A percentile compares a stretch with the other conserved stretches of the same genome.
phyloP scores from a whole-genome alignment of 2,888 invertebrate species.

The Pharmacophagus antenor region DNA sequence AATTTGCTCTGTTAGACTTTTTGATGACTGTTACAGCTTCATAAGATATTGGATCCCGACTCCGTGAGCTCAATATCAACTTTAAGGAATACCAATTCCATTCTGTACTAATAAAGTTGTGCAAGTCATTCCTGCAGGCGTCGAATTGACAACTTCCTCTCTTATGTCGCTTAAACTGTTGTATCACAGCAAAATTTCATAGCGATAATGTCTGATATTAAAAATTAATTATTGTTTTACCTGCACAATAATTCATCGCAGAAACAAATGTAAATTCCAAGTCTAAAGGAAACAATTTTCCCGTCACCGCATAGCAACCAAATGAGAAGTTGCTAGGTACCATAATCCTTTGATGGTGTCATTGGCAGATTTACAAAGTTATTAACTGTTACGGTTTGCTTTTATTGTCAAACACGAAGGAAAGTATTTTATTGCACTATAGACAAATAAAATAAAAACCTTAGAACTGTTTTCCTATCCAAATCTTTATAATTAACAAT shows the following conservation, averaged over 20 bases:
- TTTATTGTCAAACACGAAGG: neutral
- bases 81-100: too few species aligned
- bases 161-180: too few species aligned
- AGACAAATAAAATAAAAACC: neutral
- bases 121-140: neutral
- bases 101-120: too few species aligned
- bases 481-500: too few species aligned
- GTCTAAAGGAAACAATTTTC: constrained; percentile 37
- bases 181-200: neutral
- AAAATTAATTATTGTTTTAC: constrained; percentile 37
- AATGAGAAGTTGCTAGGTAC: constrained; percentile 34
- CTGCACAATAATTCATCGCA: constrained; percentile 27
- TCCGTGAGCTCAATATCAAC: too few species aligned
- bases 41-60: too few species aligned
- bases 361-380: constrained; percentile 31
- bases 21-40: too few species aligned
- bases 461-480: neutral
- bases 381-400: neutral
- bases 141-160: neutral
- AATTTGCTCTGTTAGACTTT: too few species aligned
- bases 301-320: constrained; percentile 36
- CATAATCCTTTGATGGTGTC: constrained; percentile 35
- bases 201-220: neutral
- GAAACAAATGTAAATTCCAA: constrained; percentile 33
- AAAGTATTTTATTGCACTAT: neutral